phyloP scores from a whole-genome alignment of 2,888 invertebrate genomes.

The Amaurobius ferox region DNA sequence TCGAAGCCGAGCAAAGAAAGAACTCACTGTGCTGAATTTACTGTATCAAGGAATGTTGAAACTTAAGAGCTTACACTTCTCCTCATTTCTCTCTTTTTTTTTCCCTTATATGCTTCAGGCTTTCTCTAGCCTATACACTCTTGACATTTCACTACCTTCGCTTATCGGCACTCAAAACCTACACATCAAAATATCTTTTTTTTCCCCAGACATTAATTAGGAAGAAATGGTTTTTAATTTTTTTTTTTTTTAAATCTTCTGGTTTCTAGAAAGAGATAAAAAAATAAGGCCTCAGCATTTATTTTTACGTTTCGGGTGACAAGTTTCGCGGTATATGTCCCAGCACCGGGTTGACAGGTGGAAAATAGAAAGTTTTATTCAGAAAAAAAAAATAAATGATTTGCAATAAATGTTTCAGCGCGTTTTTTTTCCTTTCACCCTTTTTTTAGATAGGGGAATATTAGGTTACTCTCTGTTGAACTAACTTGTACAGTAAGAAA shows the following conservation, averaged over 20 bases:
- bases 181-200: slow-evolving; percentile 48
- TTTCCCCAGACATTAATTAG: too few relatives aligned
- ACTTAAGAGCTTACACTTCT: neutral
- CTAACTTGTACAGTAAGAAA: too few relatives aligned
- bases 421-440: too few relatives aligned
- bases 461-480: too few relatives aligned
- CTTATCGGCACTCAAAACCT: slow-evolving; percentile 54
- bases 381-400: too few relatives aligned
- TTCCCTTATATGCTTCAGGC: neutral
- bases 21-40: too few relatives aligned
- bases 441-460: too few relatives aligned
- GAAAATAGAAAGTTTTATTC: slow-evolving; percentile 34
- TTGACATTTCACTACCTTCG: slow-evolving; percentile 59
- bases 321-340: slow-evolving; percentile 31
- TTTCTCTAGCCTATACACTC: slow-evolving; percentile 1
- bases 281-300: slow-evolving; percentile 19
- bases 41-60: neutral
- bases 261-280: slow-evolving; percentile 13
- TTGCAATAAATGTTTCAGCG: too few relatives aligned
- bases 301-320: slow-evolving; percentile 48
- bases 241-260: slow-evolving; percentile 20
- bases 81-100: neutral
- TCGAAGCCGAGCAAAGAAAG: too few relatives aligned
- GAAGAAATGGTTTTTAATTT: neutral
- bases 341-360: slow-evolving; percentile 42